Base-by-base conservation (phyloP, 2,113 vertebrate species). In the Trinectes maculatus region DNA sequence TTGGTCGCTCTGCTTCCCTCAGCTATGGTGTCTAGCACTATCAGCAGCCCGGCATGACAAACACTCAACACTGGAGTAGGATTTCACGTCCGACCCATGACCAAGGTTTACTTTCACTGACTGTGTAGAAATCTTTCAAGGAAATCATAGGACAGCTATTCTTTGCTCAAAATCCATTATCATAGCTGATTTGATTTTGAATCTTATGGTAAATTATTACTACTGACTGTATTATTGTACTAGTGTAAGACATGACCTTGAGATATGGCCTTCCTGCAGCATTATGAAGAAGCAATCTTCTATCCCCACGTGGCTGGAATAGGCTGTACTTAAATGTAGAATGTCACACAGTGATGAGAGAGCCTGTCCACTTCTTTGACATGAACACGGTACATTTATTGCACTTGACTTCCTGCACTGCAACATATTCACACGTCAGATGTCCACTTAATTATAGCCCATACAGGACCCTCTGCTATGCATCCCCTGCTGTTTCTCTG, bases 381-480 rank as follows among this genome's bases (percentile, higher is more conserved):
- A 68, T 65, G 66, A 70, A 52, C 33, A 31, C 2, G 6, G 31
- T 11, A 13, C 42, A 25, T 24, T 44, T 24, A 3, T 18, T 28
- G 36, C 39, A 10, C 18, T 18, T 21, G 25, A 61, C 60, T 68
- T 40, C 51, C 24, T 44, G 51, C 61, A 33, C 77, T 65, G 40
- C 39, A 31, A 39, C 69, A 74, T 67, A 48, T 66, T 66, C 60
- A 44, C 79, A 70, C 66, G 57, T 58, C 57, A 49, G 53, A 36
- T 69, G 53, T 67, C 71, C 21, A 28, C 51, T 82, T 79, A 56
- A 77, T 72, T 76, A 75, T 77, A 82, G 75, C 66, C 55, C 26
- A 22, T 55, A 36, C 12, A 22, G 5, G 39, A 57, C 34, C 57
- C 24, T 52, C 49, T 40, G 31, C 47, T 53, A 40, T 34, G 28